Percentiles rank a stretch among this genome's conserved stretches.
Evolutionary conservation across 1,140 invertebrate genomes (phyloP).

Genomic region (Odontomachus brunneus): DNA sequence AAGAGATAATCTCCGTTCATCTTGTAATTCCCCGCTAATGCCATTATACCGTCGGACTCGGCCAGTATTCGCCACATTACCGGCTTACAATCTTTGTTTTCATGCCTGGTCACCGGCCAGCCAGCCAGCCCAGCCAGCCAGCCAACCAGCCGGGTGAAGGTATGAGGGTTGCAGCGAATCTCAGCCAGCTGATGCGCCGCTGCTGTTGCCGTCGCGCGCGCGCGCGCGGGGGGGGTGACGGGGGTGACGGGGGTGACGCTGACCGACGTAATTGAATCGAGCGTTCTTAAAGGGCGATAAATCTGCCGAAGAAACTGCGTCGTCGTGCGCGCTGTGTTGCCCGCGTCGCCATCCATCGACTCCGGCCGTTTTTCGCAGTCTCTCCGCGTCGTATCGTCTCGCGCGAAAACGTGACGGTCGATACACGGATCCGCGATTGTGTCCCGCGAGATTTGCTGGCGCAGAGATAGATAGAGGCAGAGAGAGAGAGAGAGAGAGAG

Average conservation of each 20-base stretch:
- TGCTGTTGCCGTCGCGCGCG: background rate
- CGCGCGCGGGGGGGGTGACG: background rate
- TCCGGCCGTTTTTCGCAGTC: constrained; percentile 20
- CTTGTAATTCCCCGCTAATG: constrained; percentile 77
- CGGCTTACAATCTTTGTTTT: constrained; percentile 78
- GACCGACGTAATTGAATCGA: constrained; percentile 71
- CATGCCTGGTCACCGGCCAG: constrained; percentile 35
- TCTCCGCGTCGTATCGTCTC: constrained; percentile 1
- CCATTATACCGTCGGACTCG: constrained; percentile 70
- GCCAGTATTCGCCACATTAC: constrained; percentile 67
- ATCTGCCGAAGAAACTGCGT: constrained; percentile 56
- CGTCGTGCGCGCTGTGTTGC: constrained; percentile 38
- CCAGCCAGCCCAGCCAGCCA: background rate
- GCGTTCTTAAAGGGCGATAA: constrained; percentile 71
- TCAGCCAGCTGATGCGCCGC: too few relatives aligned
- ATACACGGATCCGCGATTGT: constrained; percentile 36
- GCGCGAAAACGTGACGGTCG: constrained; percentile 56
- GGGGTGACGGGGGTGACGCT: constrained; percentile 14
- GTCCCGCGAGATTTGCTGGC: background rate
- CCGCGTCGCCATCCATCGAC: constrained; percentile 66
- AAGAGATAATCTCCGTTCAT: constrained; percentile 79
- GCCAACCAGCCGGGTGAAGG: background rate
- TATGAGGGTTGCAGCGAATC: too few relatives aligned
- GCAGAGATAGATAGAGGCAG: too few relatives aligned
- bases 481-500: too few relatives aligned